A percentile compares a stretch with the other conserved stretches of the same genome.
Conservation (phyloP, 2,888 invertebrate genomes). For the Tethea ocularis region DNA sequence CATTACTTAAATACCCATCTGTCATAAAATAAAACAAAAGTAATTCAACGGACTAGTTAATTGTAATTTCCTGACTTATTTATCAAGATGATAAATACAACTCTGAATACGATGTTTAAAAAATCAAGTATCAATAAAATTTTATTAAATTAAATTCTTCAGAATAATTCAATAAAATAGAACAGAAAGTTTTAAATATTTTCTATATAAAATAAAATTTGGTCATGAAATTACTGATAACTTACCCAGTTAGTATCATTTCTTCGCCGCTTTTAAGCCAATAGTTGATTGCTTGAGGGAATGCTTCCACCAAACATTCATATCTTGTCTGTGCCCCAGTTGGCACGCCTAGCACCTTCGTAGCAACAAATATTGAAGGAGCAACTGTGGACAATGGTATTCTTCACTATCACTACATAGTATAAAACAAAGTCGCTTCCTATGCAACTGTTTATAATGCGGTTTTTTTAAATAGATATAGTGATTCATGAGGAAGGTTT, state of each 20-base stretch:
- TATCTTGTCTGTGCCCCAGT: conserved; percentile 85
- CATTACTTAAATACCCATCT: conserved; percentile 34
- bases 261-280: conserved; percentile 86
- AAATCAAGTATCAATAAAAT: no score
- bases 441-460: no score
- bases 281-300: conserved; percentile 87
- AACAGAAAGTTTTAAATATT: no score
- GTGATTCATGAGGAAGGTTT: no score
- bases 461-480: no score
- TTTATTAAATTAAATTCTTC: no score
- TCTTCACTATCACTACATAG: no score
- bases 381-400: conserved; percentile 76
- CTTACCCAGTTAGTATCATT: conserved; percentile 86
- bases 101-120: no score
- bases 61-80: neutral
- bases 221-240: conserved; percentile 3
- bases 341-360: conserved; percentile 86
- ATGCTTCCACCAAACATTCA: conserved; percentile 87
- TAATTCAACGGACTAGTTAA: neutral
- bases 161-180: no score
- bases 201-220: neutral
- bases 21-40: conserved; percentile 38
- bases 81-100: neutral
- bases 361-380: conserved; percentile 85
- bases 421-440: no score